These are phyloP conservation scores for Tetrax tetrax DNA, from an alignment of 2,113 vertebrate species.

Conservation along the genomic window DNA sequence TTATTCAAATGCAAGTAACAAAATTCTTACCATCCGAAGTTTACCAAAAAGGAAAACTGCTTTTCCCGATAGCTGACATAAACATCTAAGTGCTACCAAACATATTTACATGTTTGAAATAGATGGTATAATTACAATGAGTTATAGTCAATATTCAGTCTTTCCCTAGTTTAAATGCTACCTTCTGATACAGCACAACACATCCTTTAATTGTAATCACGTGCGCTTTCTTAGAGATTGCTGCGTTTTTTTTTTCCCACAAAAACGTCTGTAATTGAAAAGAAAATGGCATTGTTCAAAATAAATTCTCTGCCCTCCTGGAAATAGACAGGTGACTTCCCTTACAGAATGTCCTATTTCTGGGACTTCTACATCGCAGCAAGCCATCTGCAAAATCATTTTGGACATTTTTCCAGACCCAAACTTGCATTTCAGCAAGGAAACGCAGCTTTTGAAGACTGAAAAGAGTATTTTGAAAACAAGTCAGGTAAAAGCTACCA, in stretches of 20 bases:
- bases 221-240: conserved; percentile 33
- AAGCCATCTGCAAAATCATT: conserved; percentile 20
- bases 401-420: not conserved
- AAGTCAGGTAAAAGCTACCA: conserved; percentile 58
- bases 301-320: conserved; percentile 38
- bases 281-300: conserved; percentile 51
- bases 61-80: conserved; percentile 59
- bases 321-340: conserved; percentile 39
- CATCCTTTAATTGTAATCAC: conserved; percentile 55
- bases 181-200: conserved; percentile 47
- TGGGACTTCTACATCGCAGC: not conserved
- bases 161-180: conserved; percentile 49
- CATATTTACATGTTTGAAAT: conserved; percentile 67
- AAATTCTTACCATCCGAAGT: conserved; percentile 10
- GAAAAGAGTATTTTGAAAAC: conserved; percentile 23
- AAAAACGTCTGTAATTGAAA: conserved; percentile 27
- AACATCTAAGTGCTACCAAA: conserved; percentile 57
- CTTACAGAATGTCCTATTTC: not conserved
- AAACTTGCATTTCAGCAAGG: conserved; percentile 16
- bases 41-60: conserved; percentile 29
- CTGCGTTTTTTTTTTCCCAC: not conserved
- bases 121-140: conserved; percentile 64
- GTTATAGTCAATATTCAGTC: conserved; percentile 58
- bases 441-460: not conserved
- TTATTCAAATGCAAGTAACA: conserved; percentile 27